A percentile compares a stretch with the other conserved stretches of the same genome.
phyloP scores from a whole-genome alignment of 2,113 vertebrate genomes.

The Antechinus flavipes region DNA sequence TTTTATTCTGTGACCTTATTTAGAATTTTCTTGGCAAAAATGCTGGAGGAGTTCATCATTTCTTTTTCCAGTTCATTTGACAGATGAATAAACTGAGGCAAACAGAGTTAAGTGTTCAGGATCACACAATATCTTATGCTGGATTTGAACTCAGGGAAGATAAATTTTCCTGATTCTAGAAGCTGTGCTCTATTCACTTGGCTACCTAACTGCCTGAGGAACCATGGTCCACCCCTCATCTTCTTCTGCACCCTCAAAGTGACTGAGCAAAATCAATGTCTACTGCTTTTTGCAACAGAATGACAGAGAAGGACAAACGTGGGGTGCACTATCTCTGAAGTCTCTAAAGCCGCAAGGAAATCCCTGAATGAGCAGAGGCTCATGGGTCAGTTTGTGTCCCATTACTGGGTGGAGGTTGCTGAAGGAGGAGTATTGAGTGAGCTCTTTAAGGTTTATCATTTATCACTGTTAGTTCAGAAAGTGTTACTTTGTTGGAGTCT shows the following conservation, averaged over 20 bases:
- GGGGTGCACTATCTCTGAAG: neutral
- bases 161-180: neutral
- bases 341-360: neutral
- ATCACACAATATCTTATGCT: neutral
- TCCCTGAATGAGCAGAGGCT: neutral
- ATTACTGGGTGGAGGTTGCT: neutral
- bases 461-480: neutral
- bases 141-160: neutral
- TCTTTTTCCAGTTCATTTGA: neutral
- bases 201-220: neutral
- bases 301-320: neutral
- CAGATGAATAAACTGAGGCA: neutral
- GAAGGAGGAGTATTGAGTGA: neutral
- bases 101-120: neutral
- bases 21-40: neutral
- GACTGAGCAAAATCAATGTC: neutral
- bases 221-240: neutral
- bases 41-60: neutral
- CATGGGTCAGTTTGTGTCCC: neutral
- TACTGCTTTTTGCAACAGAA: neutral
- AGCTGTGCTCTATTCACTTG: neutral
- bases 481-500: neutral
- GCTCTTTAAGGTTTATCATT: neutral
- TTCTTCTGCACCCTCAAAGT: neutral
- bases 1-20: too few relatives aligned